Base-by-base conservation (phyloP, 2,888 invertebrate genomes). In the Latheticus oryzae region DNA sequence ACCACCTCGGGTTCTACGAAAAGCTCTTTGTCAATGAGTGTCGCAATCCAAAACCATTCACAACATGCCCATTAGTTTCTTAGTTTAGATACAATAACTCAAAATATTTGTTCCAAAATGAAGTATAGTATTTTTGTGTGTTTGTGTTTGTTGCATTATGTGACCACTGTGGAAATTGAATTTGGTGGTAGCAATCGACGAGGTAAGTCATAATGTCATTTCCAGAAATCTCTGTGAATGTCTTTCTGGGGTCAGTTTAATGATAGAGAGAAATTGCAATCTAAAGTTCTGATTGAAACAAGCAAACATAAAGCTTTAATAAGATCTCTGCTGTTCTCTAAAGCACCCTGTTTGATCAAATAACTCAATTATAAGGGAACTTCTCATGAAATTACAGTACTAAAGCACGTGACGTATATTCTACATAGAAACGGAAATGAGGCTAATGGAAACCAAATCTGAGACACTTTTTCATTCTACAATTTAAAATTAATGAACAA, bases 131-230 rank as follows among this genome's bases (percentile, higher is more conserved):
- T 69, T 52, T 47, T 72, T 50, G 66, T 73, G 70, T 63, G 69
- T 68, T 69, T 73, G 64, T 72, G 69, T 63, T 47, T 72, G 30
- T 56, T 72, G 52, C 69, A 69, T 56, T 55, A 55, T 52, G 62
- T 66, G 53, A 50, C 64, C 23, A 63, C 66, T 28, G 58, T 68
- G 60, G 68, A 67, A 54, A 64, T 64, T 42, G 60, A 56, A 8
- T 60, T 63, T 38, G 61, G 59, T 37, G 62, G 60, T 24, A 61
- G 55, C 19, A 62, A 57, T 38, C 62, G 50, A 30, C 65, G 68
- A 73, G 73, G 73, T 73, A 64, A 67, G 67, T 57, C 30, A 8
- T 16, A 12, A 23, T 26, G 3, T 24, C 24, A 21, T 42, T 37
- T 57, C n/a, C n/a, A 33, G 9, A 40, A 15, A 5, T 19, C 21